phyloP scores from a whole-genome alignment of 53 echinoderm and acorn worm species.

The Holothuria scabra region DNA sequence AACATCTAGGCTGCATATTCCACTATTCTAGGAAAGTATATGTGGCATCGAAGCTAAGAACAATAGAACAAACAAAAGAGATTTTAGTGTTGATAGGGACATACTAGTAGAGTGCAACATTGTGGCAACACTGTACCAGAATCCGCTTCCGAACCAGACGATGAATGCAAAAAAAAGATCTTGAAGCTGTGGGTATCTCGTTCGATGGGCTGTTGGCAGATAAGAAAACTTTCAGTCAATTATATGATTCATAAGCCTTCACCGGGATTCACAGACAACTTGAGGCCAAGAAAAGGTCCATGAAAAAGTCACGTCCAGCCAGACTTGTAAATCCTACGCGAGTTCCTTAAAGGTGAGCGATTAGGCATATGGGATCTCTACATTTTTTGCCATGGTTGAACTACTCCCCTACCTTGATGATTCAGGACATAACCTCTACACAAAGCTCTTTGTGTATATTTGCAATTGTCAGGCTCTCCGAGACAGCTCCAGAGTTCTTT shows the following conservation, averaged over 20 bases:
- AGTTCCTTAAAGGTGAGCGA: no score
- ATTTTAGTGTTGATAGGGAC: no score
- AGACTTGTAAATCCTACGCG: neutral
- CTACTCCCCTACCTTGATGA: conserved; percentile 50
- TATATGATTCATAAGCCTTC: neutral
- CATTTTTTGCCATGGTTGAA: neutral
- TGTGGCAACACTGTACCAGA: no score
- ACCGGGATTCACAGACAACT: no score
- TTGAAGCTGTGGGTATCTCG: neutral
- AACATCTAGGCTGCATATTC: no score
- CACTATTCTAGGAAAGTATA: no score
- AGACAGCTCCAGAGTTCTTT: conserved; percentile 1
- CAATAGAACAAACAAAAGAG: no score
- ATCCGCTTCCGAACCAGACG: neutral
- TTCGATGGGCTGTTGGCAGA: no score
- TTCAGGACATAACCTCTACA: conserved; percentile 50
- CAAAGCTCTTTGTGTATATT: conserved; percentile 8
- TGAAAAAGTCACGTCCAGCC: neutral
- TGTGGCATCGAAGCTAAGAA: no score
- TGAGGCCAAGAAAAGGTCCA: neutral
- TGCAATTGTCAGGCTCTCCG: conserved; percentile 9
- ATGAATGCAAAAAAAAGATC: no score
- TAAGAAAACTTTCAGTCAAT: neutral
- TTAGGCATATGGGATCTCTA: conserved; percentile 43
- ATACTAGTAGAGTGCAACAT: no score